A percentile compares a stretch with the other conserved stretches of the same genome.
These are phyloP conservation scores for Leptopilina myrica DNA, from an alignment of 2,888 invertebrate species.

Conservation along the genomic window DNA sequence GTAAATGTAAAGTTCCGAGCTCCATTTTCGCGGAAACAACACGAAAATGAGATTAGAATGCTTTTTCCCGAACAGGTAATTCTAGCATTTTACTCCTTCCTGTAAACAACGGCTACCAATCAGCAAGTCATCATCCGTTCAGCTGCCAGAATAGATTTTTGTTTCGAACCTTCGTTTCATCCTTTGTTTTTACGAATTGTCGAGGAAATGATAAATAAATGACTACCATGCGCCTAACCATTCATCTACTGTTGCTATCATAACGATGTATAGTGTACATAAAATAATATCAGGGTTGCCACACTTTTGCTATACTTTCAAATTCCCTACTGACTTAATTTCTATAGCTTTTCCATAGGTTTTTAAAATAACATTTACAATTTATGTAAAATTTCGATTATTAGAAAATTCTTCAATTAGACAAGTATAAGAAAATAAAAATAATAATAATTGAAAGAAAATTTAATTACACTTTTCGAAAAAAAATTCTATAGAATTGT, in stretches of 20 bases:
- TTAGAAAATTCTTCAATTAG: too few relatives aligned
- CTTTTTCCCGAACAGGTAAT: slow-evolving; percentile 73
- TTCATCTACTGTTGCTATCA: slow-evolving; percentile 53
- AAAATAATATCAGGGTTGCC: too few relatives aligned
- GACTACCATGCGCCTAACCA: slow-evolving; percentile 60
- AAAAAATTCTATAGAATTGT: too few relatives aligned
- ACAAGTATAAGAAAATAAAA: too few relatives aligned
- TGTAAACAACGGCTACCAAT: slow-evolving; percentile 64
- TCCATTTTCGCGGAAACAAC: slow-evolving; percentile 60
- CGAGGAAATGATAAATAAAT: slow-evolving; percentile 76
- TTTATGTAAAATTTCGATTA: too few relatives aligned
- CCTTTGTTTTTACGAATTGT: slow-evolving; percentile 71
- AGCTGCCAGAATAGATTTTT: slow-evolving; percentile 67
- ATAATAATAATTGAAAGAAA: too few relatives aligned
- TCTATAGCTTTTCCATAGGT: too few relatives aligned
- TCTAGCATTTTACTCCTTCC: slow-evolving; percentile 65
- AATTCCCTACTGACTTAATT: too few relatives aligned
- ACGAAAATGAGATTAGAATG: slow-evolving; percentile 66
- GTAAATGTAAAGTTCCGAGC: slow-evolving; percentile 17
- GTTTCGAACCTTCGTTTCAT: slow-evolving; percentile 64
- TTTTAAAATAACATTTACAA: too few relatives aligned
- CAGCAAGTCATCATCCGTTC: slow-evolving; percentile 62
- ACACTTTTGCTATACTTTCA: too few relatives aligned
- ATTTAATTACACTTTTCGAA: too few relatives aligned
- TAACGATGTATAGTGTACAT: slow-evolving; percentile 54